phyloP scores from a whole-genome alignment of 2,888 invertebrate species.

The Keiferia lycopersicella region DNA sequence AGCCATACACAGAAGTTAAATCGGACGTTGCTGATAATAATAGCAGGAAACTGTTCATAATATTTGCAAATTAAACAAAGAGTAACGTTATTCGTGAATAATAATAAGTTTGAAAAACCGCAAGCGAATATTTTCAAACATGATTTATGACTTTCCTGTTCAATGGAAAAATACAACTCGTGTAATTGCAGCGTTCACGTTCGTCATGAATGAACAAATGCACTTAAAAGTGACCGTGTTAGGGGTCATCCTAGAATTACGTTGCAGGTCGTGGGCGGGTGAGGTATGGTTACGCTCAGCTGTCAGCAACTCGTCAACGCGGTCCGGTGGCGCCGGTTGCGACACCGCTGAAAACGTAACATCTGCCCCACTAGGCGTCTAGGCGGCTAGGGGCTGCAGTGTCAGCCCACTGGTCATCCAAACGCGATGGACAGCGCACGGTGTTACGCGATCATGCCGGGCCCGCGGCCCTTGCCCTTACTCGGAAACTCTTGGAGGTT shows the following conservation, averaged over 20 bases:
- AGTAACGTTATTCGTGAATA: neutral
- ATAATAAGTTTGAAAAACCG: neutral
- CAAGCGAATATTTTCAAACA: neutral
- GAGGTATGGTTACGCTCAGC: slow-evolving; percentile 42
- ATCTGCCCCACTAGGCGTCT: slow-evolving; percentile 57
- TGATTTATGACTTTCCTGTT: neutral
- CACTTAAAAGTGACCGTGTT: slow-evolving; percentile 9
- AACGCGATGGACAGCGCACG: slow-evolving; percentile 69
- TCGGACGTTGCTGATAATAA: neutral
- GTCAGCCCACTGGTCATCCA: slow-evolving; percentile 53
- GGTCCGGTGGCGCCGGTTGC: slow-evolving; percentile 57
- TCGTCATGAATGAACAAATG: slow-evolving; percentile 1
- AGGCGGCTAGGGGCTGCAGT: slow-evolving; percentile 54
- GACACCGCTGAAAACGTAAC: slow-evolving; percentile 70
- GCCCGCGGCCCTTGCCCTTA: slow-evolving; percentile 86
- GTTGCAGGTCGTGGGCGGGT: slow-evolving; percentile 25
- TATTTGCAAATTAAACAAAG: neutral
- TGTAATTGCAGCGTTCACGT: neutral
- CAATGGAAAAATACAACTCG: neutral
- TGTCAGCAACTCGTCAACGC: slow-evolving; percentile 26
- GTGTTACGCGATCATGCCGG: slow-evolving; percentile 86
- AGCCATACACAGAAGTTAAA: neutral
- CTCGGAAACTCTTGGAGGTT: slow-evolving; percentile 92
- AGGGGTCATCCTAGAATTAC: slow-evolving; percentile 4
- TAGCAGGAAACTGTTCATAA: slow-evolving; percentile 12